These are phyloP conservation scores for Chelonus formosanus DNA, from an alignment of 2,888 invertebrate species.

Conservation along the genomic window DNA sequence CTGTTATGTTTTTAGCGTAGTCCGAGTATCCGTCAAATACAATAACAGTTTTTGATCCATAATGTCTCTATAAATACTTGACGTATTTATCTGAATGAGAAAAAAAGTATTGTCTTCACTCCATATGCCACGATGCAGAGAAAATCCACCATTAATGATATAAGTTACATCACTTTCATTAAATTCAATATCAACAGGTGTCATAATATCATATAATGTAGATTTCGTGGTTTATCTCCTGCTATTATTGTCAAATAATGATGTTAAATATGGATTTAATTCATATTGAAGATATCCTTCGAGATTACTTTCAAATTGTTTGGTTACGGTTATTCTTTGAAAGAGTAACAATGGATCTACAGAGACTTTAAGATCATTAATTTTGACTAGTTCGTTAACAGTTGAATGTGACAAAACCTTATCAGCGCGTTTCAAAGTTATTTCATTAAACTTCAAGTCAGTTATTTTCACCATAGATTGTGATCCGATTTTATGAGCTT, in stretches of 20 bases:
- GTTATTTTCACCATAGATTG: conserved; percentile 49
- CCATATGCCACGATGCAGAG: no score
- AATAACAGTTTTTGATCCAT: no score
- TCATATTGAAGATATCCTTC: conserved; percentile 40
- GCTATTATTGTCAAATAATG: conserved; percentile 40
- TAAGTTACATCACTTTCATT: no score
- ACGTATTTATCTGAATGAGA: no score
- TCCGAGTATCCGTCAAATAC: no score
- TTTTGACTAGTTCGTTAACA: conserved; percentile 16
- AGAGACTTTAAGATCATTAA: conserved; percentile 23
- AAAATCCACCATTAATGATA: no score
- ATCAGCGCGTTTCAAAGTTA: conserved; percentile 49
- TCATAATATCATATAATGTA: conserved; percentile 24
- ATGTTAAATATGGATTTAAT: conserved; percentile 34
- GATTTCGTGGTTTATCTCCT: conserved; percentile 40
- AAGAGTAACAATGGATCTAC: conserved; percentile 5
- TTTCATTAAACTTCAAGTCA: conserved; percentile 42
- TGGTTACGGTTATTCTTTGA: neutral
- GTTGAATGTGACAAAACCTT: conserved; percentile 40
- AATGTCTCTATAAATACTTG: no score
- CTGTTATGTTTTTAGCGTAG: no score
- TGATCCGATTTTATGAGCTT: conserved; percentile 42
- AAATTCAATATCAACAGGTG: no score
- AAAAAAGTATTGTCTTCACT: no score
- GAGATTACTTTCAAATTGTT: neutral